Evolutionary conservation across 2,113 vertebrate species (phyloP).

Genomic region (Empidonax alnorum): DNA sequence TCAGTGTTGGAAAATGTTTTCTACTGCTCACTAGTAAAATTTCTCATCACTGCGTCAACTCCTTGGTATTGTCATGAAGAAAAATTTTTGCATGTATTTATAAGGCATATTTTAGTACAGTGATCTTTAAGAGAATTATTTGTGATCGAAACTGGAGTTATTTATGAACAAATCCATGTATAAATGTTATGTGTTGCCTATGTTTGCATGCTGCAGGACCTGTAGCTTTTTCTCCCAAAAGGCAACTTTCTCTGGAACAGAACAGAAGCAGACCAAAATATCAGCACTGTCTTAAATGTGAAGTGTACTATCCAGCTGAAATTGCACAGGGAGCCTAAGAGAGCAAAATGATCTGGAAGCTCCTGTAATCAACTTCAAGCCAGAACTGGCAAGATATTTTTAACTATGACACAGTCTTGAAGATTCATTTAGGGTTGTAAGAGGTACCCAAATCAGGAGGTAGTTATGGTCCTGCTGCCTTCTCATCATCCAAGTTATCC

Average conservation of each 20-base stretch:
- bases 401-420: neutral
- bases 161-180: neutral
- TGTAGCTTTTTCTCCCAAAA: neutral
- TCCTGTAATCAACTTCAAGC: constrained; percentile 8
- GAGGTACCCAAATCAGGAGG: neutral
- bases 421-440: constrained; percentile 28
- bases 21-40: neutral
- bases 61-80: neutral
- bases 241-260: neutral
- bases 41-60: neutral
- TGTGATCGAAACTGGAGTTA: neutral
- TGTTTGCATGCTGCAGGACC: neutral
- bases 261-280: neutral
- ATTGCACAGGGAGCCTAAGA: neutral
- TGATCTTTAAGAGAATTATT: neutral
- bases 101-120: neutral
- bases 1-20: neutral
- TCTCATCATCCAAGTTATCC: neutral
- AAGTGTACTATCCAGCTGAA: neutral
- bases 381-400: constrained; percentile 14
- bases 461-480: neutral
- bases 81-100: neutral
- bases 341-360: constrained; percentile 1
- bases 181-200: neutral
- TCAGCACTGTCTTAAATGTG: neutral